A percentile compares a stretch with the other conserved stretches of the same genome.
phyloP scores from a whole-genome alignment of 2,797 vertebrate species.

The Gambusia yucatana region DNA sequence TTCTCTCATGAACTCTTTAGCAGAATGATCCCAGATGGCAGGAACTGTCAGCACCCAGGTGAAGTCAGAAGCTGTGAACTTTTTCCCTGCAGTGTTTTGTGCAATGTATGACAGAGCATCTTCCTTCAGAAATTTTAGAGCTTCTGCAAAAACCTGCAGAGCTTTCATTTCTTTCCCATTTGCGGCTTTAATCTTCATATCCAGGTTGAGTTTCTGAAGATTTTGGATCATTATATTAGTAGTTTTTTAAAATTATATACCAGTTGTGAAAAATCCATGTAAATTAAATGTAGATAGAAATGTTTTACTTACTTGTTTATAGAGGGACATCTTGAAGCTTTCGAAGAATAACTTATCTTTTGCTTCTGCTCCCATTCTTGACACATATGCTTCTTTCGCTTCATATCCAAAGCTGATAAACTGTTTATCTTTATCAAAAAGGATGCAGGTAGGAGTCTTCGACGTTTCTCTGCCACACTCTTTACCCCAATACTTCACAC shows the following conservation, averaged over 20 bases:
- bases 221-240: background rate
- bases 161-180: background rate
- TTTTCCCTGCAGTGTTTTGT: accelerated
- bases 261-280: too few relatives aligned
- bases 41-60: slow-evolving; percentile 6
- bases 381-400: background rate
- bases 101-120: accelerated
- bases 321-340: slow-evolving; percentile 23
- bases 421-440: background rate
- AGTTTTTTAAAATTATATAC: too few relatives aligned
- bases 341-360: background rate
- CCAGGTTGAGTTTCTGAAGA: background rate
- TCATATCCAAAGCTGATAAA: slow-evolving; percentile 11
- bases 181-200: background rate
- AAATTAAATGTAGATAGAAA: too few relatives aligned
- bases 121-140: slow-evolving; percentile 6
- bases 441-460: slow-evolving; percentile 26
- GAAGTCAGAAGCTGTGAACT: accelerated
- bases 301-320: background rate
- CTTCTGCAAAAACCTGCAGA: background rate
- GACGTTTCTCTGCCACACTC: background rate
- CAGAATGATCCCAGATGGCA: background rate
- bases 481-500: background rate
- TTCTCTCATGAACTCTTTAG: slow-evolving; percentile 34
- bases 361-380: background rate